Evolutionary conservation across 2,888 invertebrate genomes (phyloP).

Genomic region (Achlya flavicornis): DNA sequence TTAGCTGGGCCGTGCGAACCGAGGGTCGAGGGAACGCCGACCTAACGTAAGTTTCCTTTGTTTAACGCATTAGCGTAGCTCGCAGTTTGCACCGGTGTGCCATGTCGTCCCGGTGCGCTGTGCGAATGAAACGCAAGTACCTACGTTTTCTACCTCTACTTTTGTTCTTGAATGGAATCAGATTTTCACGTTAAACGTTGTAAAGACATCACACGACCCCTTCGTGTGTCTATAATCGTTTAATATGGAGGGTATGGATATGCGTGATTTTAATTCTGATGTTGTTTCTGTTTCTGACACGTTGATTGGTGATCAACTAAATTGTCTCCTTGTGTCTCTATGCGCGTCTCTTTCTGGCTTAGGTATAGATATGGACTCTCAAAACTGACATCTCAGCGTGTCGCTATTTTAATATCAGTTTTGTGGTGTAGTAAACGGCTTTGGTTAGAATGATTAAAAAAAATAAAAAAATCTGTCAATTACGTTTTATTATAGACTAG

Average conservation of each 20-base stretch:
- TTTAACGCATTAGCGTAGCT: conserved; percentile 57
- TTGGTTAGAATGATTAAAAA: no score
- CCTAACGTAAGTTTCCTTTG: conserved; percentile 71
- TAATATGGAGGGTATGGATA: neutral
- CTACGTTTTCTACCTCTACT: neutral
- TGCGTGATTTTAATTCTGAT: neutral
- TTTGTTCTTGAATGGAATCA: conserved; percentile 1
- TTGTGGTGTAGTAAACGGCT: no score
- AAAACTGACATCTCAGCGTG: no score
- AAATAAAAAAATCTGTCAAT: no score
- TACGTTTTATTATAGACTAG: no score
- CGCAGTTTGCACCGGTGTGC: conserved; percentile 34
- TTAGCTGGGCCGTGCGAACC: conserved; percentile 72
- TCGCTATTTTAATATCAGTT: no score
- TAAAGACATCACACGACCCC: no score
- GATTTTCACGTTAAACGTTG: neutral
- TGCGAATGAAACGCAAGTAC: conserved; percentile 5
- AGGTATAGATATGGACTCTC: no score
- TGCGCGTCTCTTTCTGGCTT: neutral
- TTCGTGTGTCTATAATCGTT: neutral
- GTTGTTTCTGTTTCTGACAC: no score
- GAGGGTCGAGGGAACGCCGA: conserved; percentile 62
- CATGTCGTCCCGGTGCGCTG: conserved; percentile 1
- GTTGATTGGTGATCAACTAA: no score
- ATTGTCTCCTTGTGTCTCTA: no score